Evolutionary conservation across 1,140 invertebrate genomes (phyloP).

Genomic region (Pararge aegeria): DNA sequence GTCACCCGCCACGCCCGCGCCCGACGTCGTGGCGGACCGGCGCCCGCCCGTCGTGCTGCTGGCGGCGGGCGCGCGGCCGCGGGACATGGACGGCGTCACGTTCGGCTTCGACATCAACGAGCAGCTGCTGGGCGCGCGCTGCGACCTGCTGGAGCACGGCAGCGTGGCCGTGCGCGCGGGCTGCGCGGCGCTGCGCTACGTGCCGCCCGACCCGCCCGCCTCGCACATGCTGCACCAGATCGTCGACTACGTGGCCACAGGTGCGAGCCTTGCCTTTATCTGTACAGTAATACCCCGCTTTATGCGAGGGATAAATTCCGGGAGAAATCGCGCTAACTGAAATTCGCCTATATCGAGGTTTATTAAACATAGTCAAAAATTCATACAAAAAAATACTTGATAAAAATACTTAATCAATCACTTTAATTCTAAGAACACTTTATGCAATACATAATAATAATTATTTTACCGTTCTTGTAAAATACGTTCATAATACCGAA

Average conservation of each 20-base stretch:
- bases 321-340: no score
- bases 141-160: conserved; percentile 43
- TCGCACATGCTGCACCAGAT: conserved; percentile 81
- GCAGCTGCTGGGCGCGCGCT: conserved; percentile 77
- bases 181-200: conserved; percentile 41
- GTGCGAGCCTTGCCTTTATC: no score
- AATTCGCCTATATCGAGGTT: no score
- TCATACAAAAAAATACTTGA: no score
- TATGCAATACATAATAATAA: no score
- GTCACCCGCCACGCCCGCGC: conserved; percentile 38
- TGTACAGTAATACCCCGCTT: no score
- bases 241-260: conserved; percentile 82
- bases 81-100: conserved; percentile 81
- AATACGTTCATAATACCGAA: no score
- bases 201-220: conserved; percentile 37
- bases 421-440: no score
- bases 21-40: conserved; percentile 63
- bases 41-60: conserved; percentile 83
- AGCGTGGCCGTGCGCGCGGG: conserved; percentile 22
- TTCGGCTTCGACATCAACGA: conserved; percentile 87
- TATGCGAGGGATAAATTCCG: no score
- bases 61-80: conserved; percentile 76
- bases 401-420: no score
- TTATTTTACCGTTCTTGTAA: no score
- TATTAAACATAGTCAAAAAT: no score